Base-by-base conservation (phyloP, 2,113 vertebrate species). In the Syngnathus scovelli region DNA sequence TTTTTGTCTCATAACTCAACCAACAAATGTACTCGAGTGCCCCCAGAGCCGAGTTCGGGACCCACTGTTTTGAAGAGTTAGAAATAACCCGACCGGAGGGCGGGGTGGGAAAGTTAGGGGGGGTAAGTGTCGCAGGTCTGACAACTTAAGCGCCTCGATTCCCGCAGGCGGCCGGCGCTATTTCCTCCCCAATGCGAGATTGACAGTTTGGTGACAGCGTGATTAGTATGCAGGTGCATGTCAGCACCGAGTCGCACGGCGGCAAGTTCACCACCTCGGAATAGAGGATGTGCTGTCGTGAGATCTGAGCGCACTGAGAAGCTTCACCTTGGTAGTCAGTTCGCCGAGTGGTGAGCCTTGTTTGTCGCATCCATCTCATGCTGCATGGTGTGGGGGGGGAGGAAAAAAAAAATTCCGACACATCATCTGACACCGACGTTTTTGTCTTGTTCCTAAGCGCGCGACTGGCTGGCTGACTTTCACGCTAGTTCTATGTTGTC, bases 291-390 rank as follows among this genome's bases (percentile, higher is more conserved):
- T 73, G 88, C 84, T 83, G 86, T 87, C 81, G 66, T 68, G 72
- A 78, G 79, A 82, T 86, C 80, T 83, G 74, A 86, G 60, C 55
- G 6, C 27, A 15, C 27, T 13, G 55, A 58, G 55, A 58, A 36
- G 27, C 5, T 38, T 78, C n/a, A 43, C 71, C 72, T 71, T 60
- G 67, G 66, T 58, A 77, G 64, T 84, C 68, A 61, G 72, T 51
- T 60, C 70, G 83, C 79, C 89, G 89, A 86, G 90, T 90, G 84
- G 80, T 41, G 69, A 90, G 74, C 83, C 37, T 44, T 92, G 87
- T 90, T 89, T 90, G 89, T 92, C 89, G 64, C 87, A 76, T 82
- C 88, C 92, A 93, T 93, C 88, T 92, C 93, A 93, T 92, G 68
- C 89, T 88, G 84, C 92, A 93, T 92, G 83, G 76, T 75, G 73